phyloP scores from a whole-genome alignment of 2,797 vertebrate species.

The Euphonia xanthogaster region DNA sequence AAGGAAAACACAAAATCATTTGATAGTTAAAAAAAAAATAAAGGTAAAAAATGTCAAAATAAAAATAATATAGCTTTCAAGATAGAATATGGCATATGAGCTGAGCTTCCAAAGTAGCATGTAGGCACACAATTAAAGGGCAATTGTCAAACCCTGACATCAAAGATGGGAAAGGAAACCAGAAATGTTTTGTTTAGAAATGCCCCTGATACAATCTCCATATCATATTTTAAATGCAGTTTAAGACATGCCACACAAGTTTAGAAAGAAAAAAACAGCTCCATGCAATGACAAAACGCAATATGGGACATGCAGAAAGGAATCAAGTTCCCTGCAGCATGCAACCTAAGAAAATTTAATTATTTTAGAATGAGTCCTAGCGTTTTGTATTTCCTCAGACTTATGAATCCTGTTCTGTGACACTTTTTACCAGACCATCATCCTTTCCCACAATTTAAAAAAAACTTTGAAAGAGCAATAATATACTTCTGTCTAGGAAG shows the following conservation, averaged over 20 bases:
- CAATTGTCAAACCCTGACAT: constrained; percentile 24
- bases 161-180: neutral
- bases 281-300: neutral
- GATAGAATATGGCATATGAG: neutral
- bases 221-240: neutral
- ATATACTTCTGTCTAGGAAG: neutral
- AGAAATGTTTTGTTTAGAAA: neutral
- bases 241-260: neutral
- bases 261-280: neutral
- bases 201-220: neutral
- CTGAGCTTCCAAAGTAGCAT: neutral
- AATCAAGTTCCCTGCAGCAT: neutral
- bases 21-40: neutral
- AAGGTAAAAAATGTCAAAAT: neutral
- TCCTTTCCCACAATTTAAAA: neutral
- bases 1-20: neutral
- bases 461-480: neutral
- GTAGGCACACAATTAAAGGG: neutral
- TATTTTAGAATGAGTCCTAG: neutral
- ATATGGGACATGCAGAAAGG: neutral
- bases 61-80: neutral
- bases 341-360: neutral
- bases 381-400: neutral
- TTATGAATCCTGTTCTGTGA: neutral
- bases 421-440: neutral